phyloP scores from a whole-genome alignment of 2,888 invertebrate genomes.

The Bursaphelenchus okinawaensis region DNA sequence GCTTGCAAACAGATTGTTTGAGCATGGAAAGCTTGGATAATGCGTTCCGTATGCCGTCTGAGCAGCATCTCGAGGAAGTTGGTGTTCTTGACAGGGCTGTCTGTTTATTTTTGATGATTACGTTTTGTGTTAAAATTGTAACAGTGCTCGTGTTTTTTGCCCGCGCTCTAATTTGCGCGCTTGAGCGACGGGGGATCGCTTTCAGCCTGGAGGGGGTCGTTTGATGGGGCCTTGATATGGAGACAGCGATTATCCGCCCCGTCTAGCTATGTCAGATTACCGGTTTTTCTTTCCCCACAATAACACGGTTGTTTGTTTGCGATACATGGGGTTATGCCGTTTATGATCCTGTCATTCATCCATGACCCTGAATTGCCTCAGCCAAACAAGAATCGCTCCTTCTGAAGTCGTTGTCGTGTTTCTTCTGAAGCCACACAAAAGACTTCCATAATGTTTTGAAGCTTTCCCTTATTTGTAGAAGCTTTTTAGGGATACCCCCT shows the following conservation, averaged over 20 bases:
- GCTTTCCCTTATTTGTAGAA: too few species aligned
- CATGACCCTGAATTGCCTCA: not conserved
- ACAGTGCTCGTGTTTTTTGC: not conserved
- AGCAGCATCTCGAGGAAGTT: too few species aligned
- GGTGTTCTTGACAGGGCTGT: not conserved
- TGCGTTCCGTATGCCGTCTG: too few species aligned
- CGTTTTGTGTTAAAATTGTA: not conserved
- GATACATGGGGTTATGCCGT: not conserved
- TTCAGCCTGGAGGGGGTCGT: not conserved
- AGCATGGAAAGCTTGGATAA: too few species aligned
- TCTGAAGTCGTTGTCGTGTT: too few species aligned
- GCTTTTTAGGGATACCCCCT: too few species aligned
- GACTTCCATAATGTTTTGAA: too few species aligned
- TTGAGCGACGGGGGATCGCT: not conserved
- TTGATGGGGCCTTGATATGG: conserved; percentile 1
- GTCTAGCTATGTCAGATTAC: not conserved
- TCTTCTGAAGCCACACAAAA: too few species aligned
- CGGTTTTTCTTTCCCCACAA: not conserved
- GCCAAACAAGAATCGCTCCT: too few species aligned
- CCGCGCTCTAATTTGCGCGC: too few species aligned
- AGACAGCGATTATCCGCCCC: not conserved
- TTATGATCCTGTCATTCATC: not conserved
- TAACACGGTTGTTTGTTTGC: not conserved
- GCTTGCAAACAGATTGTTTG: not conserved
- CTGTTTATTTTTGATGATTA: not conserved